Evolutionary conservation across 2,888 invertebrate species (phyloP), one percentile per base, ranked within the genome.

Genomic region (Syrphus vitripennis): DNA sequence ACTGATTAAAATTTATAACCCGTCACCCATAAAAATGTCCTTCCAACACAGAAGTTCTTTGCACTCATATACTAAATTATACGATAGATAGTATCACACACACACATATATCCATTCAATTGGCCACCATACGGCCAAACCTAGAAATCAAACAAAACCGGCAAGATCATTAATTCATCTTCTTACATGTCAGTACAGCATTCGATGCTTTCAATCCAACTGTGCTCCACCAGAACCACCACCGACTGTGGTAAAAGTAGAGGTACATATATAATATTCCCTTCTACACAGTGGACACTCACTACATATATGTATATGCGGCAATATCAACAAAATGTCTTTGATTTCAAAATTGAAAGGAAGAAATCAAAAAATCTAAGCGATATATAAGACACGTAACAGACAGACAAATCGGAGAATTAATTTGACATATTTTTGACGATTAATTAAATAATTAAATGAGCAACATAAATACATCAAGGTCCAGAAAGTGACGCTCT

Each of bases 401-500:
- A 77, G 74, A 81, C 69, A 82, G 86, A 86, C 86, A 81, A 86
- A 86, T 86, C 81, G 81, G 48, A 83, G 78, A 87, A 87, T 83
- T 87, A 75, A 87, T 87, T 87, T 87, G 87, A 87, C 83, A 77
- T 75, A 87, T 83, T 87, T 87, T 83, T 87, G 87, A 87, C 83
- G 78, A 78, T 83, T 87, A 87, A 87, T 87, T 87, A 87, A 87
- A 87, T 83, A 83, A 87, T 87, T 79, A 87, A 79, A 87, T 79
- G 75, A 79, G 71, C 42, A 71, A 83, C 87, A 83, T 87, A 87
- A 83, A 87, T 87, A 61, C 69, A 78, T 86, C 86, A 86, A 74
- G 34, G 19, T 65, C 65, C 5, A 61, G 63, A 61, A 42, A 31
- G 59, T 77, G 70, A 75, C 79, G 72, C 45, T 59, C 9, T 6